Percentiles rank a stretch among this genome's conserved stretches.
These are phyloP conservation scores for Pomatorhinus ruficollis DNA, from an alignment of 2,113 vertebrate species.

Conservation along the genomic window DNA sequence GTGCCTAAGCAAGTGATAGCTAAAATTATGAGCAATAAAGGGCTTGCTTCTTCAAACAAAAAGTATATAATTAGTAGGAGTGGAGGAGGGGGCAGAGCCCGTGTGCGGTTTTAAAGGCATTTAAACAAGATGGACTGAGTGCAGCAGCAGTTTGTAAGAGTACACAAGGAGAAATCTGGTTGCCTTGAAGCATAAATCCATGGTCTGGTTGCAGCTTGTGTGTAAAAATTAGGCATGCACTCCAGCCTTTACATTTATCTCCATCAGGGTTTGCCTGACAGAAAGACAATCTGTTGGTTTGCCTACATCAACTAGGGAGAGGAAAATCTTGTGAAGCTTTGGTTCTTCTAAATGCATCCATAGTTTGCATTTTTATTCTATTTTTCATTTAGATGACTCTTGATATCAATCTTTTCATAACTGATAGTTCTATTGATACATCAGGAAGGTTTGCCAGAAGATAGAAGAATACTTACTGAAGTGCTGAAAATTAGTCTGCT, in stretches of 20 bases:
- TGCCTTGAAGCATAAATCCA: conserved; percentile 54
- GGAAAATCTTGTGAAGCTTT: neutral
- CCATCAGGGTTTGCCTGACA: conserved; percentile 51
- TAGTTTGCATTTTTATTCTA: conserved; percentile 18
- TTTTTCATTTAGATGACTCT: conserved; percentile 27
- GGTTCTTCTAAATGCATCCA: neutral
- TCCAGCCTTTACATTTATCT: conserved; percentile 52
- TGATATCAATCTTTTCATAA: neutral
- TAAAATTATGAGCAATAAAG: conserved; percentile 73
- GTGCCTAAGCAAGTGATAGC: conserved; percentile 70
- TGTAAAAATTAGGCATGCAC: conserved; percentile 43
- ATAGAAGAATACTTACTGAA: neutral
- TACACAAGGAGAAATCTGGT: neutral
- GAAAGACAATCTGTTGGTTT: conserved; percentile 40
- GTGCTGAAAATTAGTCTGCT: conserved; percentile 4
- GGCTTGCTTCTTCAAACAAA: conserved; percentile 68
- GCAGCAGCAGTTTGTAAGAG: conserved; percentile 4
- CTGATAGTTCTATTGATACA: conserved; percentile 5
- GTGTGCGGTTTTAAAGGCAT: conserved; percentile 41
- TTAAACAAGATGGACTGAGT: conserved; percentile 55
- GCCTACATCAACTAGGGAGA: neutral
- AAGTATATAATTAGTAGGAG: conserved; percentile 68
- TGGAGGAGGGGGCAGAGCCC: conserved; percentile 32
- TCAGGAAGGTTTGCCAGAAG: neutral
- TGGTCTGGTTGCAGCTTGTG: conserved; percentile 35